A percentile compares a stretch with the other conserved stretches of the same genome.
Evolutionary conservation across 2,797 vertebrate species (phyloP).

Genomic region (Ctenosaura bakeri): DNA sequence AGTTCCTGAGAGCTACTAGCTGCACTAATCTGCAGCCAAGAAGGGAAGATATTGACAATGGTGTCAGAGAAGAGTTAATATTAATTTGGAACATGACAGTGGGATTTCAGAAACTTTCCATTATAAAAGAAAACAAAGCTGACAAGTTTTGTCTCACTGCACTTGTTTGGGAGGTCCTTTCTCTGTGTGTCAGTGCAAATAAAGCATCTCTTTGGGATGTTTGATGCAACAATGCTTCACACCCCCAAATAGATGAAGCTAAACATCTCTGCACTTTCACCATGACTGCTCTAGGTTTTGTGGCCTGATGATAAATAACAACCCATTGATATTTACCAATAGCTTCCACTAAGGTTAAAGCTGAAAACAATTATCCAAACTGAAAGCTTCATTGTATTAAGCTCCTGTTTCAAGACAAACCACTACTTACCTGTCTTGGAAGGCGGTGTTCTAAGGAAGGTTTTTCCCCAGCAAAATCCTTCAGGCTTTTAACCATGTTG

Average conservation of each 20-base stretch:
- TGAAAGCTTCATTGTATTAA: background rate
- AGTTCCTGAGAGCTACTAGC: background rate
- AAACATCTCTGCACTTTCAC: background rate
- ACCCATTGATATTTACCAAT: background rate
- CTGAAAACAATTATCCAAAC: background rate
- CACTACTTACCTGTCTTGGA: background rate
- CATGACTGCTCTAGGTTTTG: background rate
- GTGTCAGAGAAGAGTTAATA: background rate
- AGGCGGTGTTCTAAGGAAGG: background rate
- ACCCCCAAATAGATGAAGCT: background rate
- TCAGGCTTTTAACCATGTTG: background rate
- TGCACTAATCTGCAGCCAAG: background rate
- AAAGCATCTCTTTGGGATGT: background rate
- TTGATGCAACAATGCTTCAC: background rate
- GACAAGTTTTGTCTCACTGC: background rate
- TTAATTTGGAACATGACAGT: background rate
- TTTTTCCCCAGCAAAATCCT: accelerated
- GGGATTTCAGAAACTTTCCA: background rate
- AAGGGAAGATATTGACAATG: background rate
- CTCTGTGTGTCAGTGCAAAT: background rate
- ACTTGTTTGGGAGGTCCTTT: background rate
- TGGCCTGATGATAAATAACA: background rate
- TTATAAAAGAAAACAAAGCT: background rate
- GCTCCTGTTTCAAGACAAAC: background rate
- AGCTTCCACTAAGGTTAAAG: background rate